Base-by-base conservation (phyloP, 2,113 vertebrate genomes). In the Sphyrna mokarran region DNA sequence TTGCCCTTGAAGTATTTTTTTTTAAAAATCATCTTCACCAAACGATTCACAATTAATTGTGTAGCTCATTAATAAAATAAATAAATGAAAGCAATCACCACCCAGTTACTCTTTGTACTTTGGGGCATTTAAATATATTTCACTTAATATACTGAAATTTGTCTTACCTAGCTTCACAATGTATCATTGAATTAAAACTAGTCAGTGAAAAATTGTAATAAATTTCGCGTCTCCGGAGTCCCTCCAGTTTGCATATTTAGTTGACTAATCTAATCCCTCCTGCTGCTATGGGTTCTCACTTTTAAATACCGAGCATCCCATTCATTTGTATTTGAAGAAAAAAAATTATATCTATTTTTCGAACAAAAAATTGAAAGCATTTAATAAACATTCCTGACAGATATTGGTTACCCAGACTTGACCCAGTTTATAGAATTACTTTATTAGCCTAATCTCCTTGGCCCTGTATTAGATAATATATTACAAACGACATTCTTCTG, bases 351-450 rank as follows among this genome's bases (percentile, higher is more conserved):
- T 76, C 54, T 95, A 95, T 95, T 95, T 95, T 48, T 26, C 69
- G 33, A 95, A 72, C 69, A 95, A 48, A 72, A 93, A 98, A 98
- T 98, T 96, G 97, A 99, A 99, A 98, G 98, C 97, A 98, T 99
- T 98, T 99, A 98, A 70, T 95, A 76, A 95, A 95, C 94, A 95
- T 72, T 95, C 72, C 68, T 72, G 94, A 95, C 94, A 95, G 94
- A 72, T 95, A 48, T 48, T 70, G 37, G 40, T 95, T 98, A 98
- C 98, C 98, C 97, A 97, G 98, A 98, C 98, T 97, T 98, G 98
- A 98, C 98, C 97, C 98, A 98, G 98, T 99, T 99, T 99, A 98
- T 98, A 99, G 94, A 26, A 98, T 99, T 99, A 99, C 99, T 99
- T 98, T 98, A 98, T 99, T 99, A 99, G 98, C 98, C 98, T 98